phyloP scores from a whole-genome alignment of 2,888 invertebrate species.

The Mythimna ferrago region DNA sequence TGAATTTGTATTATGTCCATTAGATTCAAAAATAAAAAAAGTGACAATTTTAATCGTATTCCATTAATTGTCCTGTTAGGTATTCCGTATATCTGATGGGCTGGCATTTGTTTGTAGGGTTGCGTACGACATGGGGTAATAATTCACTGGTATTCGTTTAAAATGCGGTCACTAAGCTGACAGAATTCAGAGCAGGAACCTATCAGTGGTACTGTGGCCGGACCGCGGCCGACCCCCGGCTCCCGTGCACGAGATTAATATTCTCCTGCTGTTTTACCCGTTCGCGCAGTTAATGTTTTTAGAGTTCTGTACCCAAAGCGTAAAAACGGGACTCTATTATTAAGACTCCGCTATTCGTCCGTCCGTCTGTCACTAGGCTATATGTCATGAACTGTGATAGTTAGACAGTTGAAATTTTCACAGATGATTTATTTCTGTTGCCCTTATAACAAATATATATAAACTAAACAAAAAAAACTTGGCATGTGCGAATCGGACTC shows the following conservation, averaged over 20 bases:
- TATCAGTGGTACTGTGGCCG: conserved; percentile 17
- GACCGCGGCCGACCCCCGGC: not conserved
- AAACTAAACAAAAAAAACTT: no score
- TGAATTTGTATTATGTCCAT: not conserved
- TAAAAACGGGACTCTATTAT: no score
- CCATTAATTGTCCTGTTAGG: conserved; percentile 17
- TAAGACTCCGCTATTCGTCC: no score
- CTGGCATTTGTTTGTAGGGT: conserved; percentile 32
- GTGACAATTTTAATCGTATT: conserved; percentile 21
- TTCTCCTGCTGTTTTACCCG: conserved; percentile 33
- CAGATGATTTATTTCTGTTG: no score
- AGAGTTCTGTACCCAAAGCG: no score
- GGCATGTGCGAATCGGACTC: no score
- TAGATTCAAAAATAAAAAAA: conserved; percentile 13
- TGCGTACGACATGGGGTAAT: conserved; percentile 19
- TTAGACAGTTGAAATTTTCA: no score
- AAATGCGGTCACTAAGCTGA: conserved; percentile 26
- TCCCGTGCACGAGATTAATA: conserved; percentile 45
- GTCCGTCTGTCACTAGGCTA: no score
- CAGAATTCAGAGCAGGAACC: conserved; percentile 33
- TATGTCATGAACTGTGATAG: no score
- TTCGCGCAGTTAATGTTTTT: conserved; percentile 34
- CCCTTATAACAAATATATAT: no score
- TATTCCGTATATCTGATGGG: conserved; percentile 28
- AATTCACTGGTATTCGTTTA: conserved; percentile 20